Percentiles rank a stretch among this genome's conserved stretches.
phyloP scores from a whole-genome alignment of 2,888 invertebrate species.

The Cataglyphis albicans region DNA sequence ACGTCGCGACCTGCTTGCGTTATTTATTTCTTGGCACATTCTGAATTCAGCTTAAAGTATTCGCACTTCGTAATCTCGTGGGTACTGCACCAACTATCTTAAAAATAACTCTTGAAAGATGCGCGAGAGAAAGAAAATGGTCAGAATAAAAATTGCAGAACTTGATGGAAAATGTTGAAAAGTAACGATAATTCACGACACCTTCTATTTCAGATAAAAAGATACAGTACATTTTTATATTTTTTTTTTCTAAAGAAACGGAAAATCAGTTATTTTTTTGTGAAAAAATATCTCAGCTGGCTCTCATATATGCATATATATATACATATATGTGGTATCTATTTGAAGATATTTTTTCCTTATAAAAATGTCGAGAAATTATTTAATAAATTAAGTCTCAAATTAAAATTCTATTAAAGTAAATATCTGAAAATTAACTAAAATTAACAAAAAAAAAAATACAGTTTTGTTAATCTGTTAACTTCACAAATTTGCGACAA shows the following conservation, averaged over 20 bases:
- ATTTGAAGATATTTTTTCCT: not conserved
- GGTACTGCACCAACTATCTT: constrained; percentile 43
- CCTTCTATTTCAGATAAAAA: constrained; percentile 32
- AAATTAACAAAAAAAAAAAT: not conserved
- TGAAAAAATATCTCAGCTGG: constrained; percentile 26
- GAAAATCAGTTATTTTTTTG: constrained; percentile 34
- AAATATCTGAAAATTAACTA: not conserved
- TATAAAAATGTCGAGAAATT: not conserved
- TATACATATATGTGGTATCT: too few relatives aligned
- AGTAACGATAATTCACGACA: constrained; percentile 50
- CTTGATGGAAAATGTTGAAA: constrained; percentile 46
- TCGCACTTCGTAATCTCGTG: constrained; percentile 51
- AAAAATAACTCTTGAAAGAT: constrained; percentile 46
- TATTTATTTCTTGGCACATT: constrained; percentile 44
- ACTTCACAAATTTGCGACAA: not conserved
- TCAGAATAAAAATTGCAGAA: constrained; percentile 43
- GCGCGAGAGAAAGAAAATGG: constrained; percentile 39
- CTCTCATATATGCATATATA: too few relatives aligned
- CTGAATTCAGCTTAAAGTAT: constrained; percentile 47
- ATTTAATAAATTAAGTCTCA: not conserved
- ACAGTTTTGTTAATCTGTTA: not conserved
- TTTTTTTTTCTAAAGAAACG: constrained; percentile 18
- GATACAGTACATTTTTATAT: constrained; percentile 44
- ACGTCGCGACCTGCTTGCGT: constrained; percentile 24
- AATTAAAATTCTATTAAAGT: not conserved